These are phyloP conservation scores for Apodemia arnacis DNA, from an alignment of 2,888 invertebrate species.

Conservation along the genomic window DNA sequence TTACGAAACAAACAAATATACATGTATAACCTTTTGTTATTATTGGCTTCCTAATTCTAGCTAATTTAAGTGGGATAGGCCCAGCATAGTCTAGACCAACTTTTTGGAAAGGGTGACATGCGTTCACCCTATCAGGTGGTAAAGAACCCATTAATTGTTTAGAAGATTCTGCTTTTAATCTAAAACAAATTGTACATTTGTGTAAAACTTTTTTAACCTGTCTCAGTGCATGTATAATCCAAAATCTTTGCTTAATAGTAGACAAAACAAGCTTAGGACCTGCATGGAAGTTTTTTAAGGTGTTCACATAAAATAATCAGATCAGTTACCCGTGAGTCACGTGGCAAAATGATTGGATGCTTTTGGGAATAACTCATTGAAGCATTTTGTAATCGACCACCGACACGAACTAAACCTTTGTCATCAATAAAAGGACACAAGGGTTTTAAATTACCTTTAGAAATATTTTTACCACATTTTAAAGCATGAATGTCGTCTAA, in stretches of 20 bases:
- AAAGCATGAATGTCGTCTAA: conserved; percentile 38
- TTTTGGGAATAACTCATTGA: conserved; percentile 48
- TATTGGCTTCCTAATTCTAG: conserved; percentile 45
- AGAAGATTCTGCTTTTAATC: conserved; percentile 26
- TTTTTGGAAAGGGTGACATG: conserved; percentile 39
- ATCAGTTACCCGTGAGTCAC: conserved; percentile 42
- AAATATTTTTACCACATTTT: conserved; percentile 25
- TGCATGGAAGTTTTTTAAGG: conserved; percentile 37
- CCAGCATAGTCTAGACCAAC: conserved; percentile 59
- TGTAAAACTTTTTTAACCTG: conserved; percentile 48
- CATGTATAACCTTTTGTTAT: conserved; percentile 53
- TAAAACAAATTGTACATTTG: conserved; percentile 48
- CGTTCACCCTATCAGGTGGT: conserved; percentile 25
- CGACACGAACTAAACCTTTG: conserved; percentile 55
- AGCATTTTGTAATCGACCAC: conserved; percentile 66
- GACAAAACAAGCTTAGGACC: conserved; percentile 29
- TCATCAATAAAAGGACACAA: conserved; percentile 71
- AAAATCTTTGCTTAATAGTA: conserved; percentile 31
- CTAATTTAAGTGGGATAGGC: conserved; percentile 43
- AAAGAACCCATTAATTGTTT: conserved; percentile 47
- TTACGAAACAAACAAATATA: conserved; percentile 62
- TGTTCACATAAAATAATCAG: conserved; percentile 61
- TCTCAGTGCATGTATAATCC: conserved; percentile 38
- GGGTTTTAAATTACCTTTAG: conserved; percentile 43
- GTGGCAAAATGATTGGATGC: conserved; percentile 67